Evolutionary conservation across 2,888 invertebrate species (phyloP).

Genomic region (Thelaira solivaga): DNA sequence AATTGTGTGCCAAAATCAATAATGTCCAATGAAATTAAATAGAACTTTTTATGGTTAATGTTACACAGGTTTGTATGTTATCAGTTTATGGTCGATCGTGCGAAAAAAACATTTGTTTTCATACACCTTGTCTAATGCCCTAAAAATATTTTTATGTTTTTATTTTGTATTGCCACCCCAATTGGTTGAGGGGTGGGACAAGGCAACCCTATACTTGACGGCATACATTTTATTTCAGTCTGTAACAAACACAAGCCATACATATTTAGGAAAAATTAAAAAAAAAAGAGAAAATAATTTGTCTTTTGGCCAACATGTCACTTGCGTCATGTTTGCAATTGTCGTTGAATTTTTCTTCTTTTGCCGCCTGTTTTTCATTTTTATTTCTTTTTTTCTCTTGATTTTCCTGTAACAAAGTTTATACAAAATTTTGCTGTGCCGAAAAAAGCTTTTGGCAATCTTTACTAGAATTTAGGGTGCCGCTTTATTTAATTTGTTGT

Average conservation of each 20-base stretch:
- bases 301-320: constrained; percentile 57
- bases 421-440: constrained; percentile 5
- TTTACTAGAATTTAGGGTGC: constrained; percentile 57
- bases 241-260: constrained; percentile 14
- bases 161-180: not conserved
- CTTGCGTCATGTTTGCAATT: constrained; percentile 56
- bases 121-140: not conserved
- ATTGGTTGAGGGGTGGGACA: not conserved
- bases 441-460: constrained; percentile 54
- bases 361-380: not conserved
- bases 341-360: constrained; percentile 17
- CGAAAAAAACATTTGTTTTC: not conserved
- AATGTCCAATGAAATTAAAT: not conserved
- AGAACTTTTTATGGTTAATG: too few relatives aligned
- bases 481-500: constrained; percentile 61
- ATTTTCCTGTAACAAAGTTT: too few relatives aligned
- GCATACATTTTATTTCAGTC: constrained; percentile 14
- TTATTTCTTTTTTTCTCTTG: constrained; percentile 6
- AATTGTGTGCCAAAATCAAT: constrained; percentile 17
- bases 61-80: too few relatives aligned
- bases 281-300: constrained; percentile 31
- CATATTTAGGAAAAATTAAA: not conserved
- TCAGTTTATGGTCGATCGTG: not conserved
- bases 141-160: not conserved
- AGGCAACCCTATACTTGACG: constrained; percentile 27